phyloP scores from a whole-genome alignment of 2,113 vertebrate species.

The Galemys pyrenaicus region DNA sequence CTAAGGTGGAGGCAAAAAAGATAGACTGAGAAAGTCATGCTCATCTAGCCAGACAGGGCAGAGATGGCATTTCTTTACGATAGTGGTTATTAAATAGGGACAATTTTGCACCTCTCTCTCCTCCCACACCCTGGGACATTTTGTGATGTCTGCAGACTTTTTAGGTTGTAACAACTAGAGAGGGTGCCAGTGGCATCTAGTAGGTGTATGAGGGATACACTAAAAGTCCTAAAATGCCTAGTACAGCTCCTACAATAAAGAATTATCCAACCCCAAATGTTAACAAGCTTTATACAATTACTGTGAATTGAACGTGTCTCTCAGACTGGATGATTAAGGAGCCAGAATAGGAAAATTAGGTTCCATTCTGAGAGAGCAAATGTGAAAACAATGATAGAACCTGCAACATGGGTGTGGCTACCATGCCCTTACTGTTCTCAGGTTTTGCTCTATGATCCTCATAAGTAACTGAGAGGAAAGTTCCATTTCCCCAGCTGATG shows the following conservation, averaged over 20 bases:
- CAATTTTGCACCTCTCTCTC: not conserved
- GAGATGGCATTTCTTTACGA: not conserved
- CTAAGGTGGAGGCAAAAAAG: not conserved
- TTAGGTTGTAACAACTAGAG: not conserved
- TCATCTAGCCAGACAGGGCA: not conserved
- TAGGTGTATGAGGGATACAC: not conserved
- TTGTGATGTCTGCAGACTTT: not conserved
- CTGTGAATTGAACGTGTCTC: not conserved
- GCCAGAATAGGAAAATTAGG: not conserved
- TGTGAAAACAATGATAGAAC: not conserved
- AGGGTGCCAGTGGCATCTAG: not conserved
- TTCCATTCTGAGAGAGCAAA: not conserved
- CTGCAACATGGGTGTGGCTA: not conserved
- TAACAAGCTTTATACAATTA: not conserved
- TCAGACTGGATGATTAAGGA: not conserved
- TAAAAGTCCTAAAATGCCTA: not conserved
- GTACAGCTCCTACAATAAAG: not conserved
- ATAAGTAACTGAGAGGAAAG: not conserved
- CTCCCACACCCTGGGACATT: not conserved
- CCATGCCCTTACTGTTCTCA: not conserved
- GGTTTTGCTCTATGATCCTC: not conserved
- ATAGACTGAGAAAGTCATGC: not conserved
- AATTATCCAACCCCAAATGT: not conserved
- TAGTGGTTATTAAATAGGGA: not conserved
- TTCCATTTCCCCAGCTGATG: not conserved